Evolutionary conservation across 2,113 vertebrate species (phyloP), one percentile per base, ranked within the genome.

Genomic region (Notarius quadriscutis): DNA sequence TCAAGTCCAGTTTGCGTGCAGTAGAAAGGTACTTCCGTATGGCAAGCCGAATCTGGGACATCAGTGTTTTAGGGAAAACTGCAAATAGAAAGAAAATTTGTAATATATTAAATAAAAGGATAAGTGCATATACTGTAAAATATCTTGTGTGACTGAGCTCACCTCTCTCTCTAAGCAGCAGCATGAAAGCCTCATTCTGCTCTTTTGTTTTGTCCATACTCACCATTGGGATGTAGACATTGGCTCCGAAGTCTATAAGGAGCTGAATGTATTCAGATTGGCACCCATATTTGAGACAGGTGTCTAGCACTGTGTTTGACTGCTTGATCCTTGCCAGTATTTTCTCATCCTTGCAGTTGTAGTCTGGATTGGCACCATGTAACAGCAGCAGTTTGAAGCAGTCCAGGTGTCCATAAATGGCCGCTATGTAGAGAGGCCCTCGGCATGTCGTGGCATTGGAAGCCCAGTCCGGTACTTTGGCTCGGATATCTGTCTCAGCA

Each of bases 161-260:
- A 98, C 98, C 98, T 98, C 97, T 96, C 2, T 97, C 97, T 65
- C 91, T 91, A 84, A 96, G 94, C 83, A 99, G 94, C 93, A 98
- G 92, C 89, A 95, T 93, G 85, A 97, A 91, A 0, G 94, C 96
- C 90, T 98, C 95, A 1, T 95, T 93, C 92, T 91, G 92, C 65
- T 94, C 92, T 0, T 92, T 95, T 0, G 65, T 91, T 90, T 95
- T 93, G 0, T 95, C 95, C 0, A 88, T 90, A 4, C 92, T 89
- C 12, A 97, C 27, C 0, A 91, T 89, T 25, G 97, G 97, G 88
- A 99, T 95, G 92, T 97, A 98, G 78, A 98, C 93, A 0, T 98
- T 96, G 15, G 98, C 98, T 11, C 98, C 98, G 7, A 99, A 99
- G 93, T 99, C 97, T 80, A 99, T 95, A 79, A 99, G 96, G 14